Conservation (phyloP, 1,140 invertebrate species). For the Trichoplusia ni region DNA sequence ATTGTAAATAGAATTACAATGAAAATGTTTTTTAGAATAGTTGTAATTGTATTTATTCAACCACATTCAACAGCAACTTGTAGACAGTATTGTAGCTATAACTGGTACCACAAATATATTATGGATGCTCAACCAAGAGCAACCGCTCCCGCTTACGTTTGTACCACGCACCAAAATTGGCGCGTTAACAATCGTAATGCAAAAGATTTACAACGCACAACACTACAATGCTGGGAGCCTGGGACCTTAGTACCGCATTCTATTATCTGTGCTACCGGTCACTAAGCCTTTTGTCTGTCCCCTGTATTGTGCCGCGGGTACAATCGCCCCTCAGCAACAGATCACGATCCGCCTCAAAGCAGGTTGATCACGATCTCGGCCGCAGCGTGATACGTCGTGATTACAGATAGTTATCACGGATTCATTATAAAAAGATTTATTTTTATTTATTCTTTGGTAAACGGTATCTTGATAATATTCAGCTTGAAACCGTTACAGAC, state of each 20-base stretch:
- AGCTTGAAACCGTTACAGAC: not conserved
- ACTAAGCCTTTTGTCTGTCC: not conserved
- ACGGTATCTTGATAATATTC: not conserved
- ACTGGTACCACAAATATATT: no score
- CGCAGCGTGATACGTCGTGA: not conserved
- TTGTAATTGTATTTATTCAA: no score
- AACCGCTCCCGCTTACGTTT: not conserved
- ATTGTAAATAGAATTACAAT: no score
- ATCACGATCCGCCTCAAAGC: not conserved
- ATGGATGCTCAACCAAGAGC: no score
- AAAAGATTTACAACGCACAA: conserved; percentile 4
- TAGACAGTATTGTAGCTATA: no score
- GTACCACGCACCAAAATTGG: not conserved
- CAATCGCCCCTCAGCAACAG: not conserved
- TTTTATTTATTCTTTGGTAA: not conserved
- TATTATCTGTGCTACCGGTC: not conserved
- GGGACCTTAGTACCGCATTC: not conserved
- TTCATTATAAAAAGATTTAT: not conserved
- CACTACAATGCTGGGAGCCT: no score
- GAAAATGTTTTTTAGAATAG: no score
- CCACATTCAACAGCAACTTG: no score
- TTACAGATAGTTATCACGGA: not conserved
- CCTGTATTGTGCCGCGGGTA: not conserved
- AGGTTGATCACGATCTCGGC: not conserved
- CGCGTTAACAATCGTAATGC: not conserved